Base-by-base conservation (phyloP, 2,797 vertebrate genomes). In the Salarias fasciatus region DNA sequence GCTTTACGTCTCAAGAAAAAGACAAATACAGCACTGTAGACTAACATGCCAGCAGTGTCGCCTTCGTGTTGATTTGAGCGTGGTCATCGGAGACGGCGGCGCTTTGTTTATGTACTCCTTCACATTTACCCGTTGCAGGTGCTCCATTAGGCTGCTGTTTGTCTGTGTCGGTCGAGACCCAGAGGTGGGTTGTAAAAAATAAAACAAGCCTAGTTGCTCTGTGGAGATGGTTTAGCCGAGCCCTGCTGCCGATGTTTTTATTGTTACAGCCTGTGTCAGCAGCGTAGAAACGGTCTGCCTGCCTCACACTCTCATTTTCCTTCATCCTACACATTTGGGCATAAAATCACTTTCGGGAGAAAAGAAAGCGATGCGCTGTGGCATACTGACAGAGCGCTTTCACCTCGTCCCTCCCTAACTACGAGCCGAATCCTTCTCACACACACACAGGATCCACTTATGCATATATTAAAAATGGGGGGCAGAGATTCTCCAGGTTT, bases 121-220 rank as follows among this genome's bases (percentile, higher is more conserved):
- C 37, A 62, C 53, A 58, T 70, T 9, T 14, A 12, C 10, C 56
- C 29, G 43, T 44, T 67, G 62, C 55, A 62, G 64, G 47, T 66
- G 44, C 49, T 62, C 51, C 57, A 79, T 81, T 49, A 73, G 51
- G 58, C 45, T 36, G 42, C 53, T 52, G 66, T 66, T 57, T 61
- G 53, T 60, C 63, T 59, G 57, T 58, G 33, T 35, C 67, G 43
- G 31, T 63, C 2, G 7, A 38, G 37, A 41, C 61, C 64, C 44
- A 64, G 43, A 53, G 54, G 61, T 40, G 29, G 24, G 38, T 60
- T 60, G 53, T 58, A 43, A 45, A 50, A 78, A 44, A 41, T 12
- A 12, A 46, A 42, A 54, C 1, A 11, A 31, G 53, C 41, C 48
- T 71, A 69, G 69, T 67, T 18, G 64, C 55, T 72, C 70, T 54